Percentiles rank a stretch among this genome's conserved stretches.
These are phyloP conservation scores for Phalacrocorax brasilianus DNA, from an alignment of 2,113 vertebrate genomes.

Conservation along the genomic window DNA sequence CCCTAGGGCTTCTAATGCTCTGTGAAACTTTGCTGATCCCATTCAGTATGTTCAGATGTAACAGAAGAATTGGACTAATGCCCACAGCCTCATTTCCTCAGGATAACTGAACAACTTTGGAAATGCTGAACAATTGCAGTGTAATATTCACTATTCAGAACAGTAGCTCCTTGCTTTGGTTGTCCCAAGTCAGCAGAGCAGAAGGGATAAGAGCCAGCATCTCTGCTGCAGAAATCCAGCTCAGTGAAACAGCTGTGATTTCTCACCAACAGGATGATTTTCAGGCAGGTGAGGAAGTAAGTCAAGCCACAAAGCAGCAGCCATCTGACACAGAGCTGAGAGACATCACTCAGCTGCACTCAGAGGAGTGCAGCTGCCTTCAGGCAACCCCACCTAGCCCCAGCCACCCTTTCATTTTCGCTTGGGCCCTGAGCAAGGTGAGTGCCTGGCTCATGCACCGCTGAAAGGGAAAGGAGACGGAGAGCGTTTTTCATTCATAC, in stretches of 20 bases:
- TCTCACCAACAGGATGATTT: background rate
- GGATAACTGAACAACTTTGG: background rate
- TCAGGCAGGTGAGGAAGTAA: background rate
- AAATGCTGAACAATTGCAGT: background rate
- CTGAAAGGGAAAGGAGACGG: background rate
- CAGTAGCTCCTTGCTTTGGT: background rate
- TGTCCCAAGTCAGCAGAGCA: background rate
- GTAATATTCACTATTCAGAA: background rate
- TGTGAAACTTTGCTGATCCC: background rate
- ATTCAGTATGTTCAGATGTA: background rate
- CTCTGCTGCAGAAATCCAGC: background rate
- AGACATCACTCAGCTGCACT: background rate
- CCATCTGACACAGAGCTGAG: background rate
- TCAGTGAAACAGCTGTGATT: background rate
- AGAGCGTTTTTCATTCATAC: background rate
- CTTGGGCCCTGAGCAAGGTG: background rate
- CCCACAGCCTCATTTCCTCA: background rate
- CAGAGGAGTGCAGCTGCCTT: too few relatives aligned
- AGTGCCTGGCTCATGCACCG: too few relatives aligned
- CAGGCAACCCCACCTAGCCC: background rate
- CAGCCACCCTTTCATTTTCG: background rate
- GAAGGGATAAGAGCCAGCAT: background rate
- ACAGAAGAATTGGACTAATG: background rate
- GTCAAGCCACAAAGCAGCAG: background rate
- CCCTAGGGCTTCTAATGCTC: background rate